These are phyloP conservation scores for Orbicella faveolata DNA, from an alignment of 64 coral and sea anemone genomes.

Conservation along the genomic window DNA sequence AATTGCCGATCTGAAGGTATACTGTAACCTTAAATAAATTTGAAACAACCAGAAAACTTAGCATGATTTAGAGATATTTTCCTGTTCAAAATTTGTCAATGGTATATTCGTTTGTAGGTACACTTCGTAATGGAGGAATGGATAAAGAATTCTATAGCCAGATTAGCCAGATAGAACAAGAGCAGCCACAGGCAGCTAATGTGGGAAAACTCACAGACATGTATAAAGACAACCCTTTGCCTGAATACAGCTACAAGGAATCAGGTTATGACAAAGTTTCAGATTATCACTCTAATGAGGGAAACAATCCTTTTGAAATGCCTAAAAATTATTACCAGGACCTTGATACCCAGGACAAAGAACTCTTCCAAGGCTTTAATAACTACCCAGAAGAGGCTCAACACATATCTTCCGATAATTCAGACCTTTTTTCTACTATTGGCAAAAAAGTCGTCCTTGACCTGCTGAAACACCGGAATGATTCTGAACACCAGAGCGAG, in stretches of 20 bases:
- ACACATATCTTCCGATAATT: background rate
- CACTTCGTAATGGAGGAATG: background rate
- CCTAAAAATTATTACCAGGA: conserved; percentile 9
- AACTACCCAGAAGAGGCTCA: background rate
- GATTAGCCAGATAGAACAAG: conserved; percentile 30
- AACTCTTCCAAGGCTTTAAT: background rate
- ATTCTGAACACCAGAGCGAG: background rate
- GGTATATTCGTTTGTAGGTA: background rate
- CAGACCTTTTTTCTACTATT: conserved; percentile 2
- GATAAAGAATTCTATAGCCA: conserved; percentile 45
- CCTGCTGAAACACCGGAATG: conserved; percentile 11
- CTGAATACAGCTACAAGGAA: conserved; percentile 70
- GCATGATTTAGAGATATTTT: no score
- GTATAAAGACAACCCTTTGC: conserved; percentile 45
- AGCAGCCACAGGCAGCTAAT: conserved; percentile 7
- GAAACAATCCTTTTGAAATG: background rate
- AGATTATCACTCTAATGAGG: background rate
- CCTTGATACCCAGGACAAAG: background rate
- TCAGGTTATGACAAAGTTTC: conserved; percentile 5
- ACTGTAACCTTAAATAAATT: no score
- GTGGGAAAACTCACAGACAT: conserved; percentile 23
- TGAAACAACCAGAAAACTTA: no score
- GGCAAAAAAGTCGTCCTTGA: conserved; percentile 32
- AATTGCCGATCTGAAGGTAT: no score
- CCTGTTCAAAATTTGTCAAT: no score